Percentiles rank a stretch among this genome's conserved stretches.
These are phyloP conservation scores for Protobothrops flavoviridis DNA, from an alignment of 2,113 vertebrate species.

Conservation along the genomic window DNA sequence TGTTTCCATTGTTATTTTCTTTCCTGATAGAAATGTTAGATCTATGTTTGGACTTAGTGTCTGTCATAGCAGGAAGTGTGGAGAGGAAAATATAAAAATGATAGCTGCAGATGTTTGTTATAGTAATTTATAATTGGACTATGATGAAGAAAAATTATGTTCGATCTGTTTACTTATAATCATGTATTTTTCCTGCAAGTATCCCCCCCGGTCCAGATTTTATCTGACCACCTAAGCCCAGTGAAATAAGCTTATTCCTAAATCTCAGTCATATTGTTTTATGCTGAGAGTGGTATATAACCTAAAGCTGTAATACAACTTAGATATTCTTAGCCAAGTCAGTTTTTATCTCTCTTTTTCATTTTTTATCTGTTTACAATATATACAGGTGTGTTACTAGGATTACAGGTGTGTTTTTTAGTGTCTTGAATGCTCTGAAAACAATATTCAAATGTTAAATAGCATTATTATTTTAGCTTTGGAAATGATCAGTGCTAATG, in stretches of 20 bases:
- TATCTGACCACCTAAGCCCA: neutral
- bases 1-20: constrained; percentile 8
- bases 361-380: neutral
- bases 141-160: rapidly evolving
- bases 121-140: neutral
- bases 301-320: neutral
- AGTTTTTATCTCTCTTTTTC: neutral
- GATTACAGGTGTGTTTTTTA: neutral
- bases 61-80: constrained; percentile 30
- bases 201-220: neutral
- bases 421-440: neutral
- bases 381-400: neutral
- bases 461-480: neutral
- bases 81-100: constrained; percentile 28
- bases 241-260: neutral
- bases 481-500: neutral
- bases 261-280: neutral
- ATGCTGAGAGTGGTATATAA: neutral
- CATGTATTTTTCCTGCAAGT: neutral
- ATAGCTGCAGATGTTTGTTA: constrained; percentile 13
- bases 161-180: rapidly evolving
- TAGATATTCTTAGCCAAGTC: neutral
- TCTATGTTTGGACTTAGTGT: constrained; percentile 42
- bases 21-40: neutral
- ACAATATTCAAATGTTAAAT: neutral